Conservation (phyloP, 2,113 vertebrate genomes). For the Phrynosoma blainvillii region DNA sequence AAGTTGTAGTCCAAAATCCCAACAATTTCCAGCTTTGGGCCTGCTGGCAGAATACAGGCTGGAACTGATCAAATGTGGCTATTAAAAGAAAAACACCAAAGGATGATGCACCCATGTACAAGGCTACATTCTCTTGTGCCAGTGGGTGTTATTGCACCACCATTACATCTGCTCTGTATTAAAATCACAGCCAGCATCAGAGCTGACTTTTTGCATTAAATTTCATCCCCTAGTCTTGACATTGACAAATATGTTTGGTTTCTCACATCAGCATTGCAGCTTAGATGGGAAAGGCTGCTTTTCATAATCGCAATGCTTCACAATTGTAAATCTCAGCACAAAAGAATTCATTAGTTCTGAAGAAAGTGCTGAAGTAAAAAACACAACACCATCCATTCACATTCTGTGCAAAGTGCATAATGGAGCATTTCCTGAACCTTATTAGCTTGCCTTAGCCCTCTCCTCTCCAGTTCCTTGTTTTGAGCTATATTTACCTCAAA, state of each 20-base stretch:
- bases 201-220: not conserved
- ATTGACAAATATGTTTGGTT: not conserved
- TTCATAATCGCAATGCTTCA: conserved; percentile 2
- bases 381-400: not conserved
- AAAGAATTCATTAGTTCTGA: conserved; percentile 28
- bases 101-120: not conserved
- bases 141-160: accelerated
- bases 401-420: not conserved
- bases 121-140: not conserved
- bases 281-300: not conserved
- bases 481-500: not conserved
- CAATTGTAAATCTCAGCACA: not conserved
- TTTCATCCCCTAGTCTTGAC: not conserved
- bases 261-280: not conserved
- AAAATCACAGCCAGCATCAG: not conserved
- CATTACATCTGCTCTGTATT: accelerated
- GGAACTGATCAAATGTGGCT: not conserved
- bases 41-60: not conserved
- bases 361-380: conserved; percentile 4
- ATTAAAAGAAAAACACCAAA: not conserved
- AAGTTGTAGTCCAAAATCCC: no score
- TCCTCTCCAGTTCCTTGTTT: not conserved
- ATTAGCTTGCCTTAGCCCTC: not conserved
- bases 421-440: accelerated
- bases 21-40: no score